These are phyloP conservation scores for Scleropages formosus DNA, from an alignment of 2,797 vertebrate species.

Conservation along the genomic window DNA sequence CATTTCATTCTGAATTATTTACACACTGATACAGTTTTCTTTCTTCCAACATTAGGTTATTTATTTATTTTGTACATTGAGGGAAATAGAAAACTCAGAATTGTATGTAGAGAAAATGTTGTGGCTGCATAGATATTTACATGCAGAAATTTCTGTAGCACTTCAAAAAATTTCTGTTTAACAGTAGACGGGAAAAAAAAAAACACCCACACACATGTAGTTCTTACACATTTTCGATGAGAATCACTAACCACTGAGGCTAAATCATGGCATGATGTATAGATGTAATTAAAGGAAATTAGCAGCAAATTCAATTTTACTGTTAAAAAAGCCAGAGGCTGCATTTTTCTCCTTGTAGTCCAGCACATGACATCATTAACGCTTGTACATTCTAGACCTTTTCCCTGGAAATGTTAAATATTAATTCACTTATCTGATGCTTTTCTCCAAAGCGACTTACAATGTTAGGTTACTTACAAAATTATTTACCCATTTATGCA, in stretches of 20 bases:
- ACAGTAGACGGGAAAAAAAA: neutral
- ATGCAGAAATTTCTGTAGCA: neutral
- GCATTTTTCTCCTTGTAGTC: constrained; percentile 14
- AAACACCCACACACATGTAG: neutral
- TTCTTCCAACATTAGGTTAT: neutral
- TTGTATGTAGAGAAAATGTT: neutral
- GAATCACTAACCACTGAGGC: neutral
- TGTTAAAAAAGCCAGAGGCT: neutral
- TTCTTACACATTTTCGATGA: neutral
- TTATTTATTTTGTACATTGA: neutral
- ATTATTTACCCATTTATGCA: too few relatives aligned
- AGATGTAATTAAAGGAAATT: constrained; percentile 26
- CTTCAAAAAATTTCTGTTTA: neutral
- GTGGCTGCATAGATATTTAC: neutral
- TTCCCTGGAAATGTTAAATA: neutral
- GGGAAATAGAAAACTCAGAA: neutral
- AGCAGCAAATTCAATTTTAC: constrained; percentile 13
- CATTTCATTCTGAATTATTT: neutral
- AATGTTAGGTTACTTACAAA: neutral
- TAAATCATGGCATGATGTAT: neutral
- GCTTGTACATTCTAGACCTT: neutral
- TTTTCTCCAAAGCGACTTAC: too few relatives aligned
- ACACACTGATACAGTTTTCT: neutral
- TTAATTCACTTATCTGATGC: neutral
- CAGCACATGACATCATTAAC: neutral